Evolutionary conservation across 2,888 invertebrate genomes (phyloP).

Genomic region (Hypomecis punctinalis): DNA sequence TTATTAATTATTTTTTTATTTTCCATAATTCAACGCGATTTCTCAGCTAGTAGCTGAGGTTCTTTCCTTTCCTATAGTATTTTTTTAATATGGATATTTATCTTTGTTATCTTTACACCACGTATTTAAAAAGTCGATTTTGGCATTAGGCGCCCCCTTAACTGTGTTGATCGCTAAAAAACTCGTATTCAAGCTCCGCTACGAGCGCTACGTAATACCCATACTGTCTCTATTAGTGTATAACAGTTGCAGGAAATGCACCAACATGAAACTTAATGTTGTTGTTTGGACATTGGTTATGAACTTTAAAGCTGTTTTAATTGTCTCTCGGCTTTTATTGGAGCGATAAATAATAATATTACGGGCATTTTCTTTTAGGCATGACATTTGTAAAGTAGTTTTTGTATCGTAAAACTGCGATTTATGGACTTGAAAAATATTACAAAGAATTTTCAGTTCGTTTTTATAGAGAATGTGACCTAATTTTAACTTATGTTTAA

Average conservation of each 20-base stretch:
- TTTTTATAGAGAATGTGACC: neutral
- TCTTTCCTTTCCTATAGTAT: no score
- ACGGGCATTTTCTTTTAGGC: neutral
- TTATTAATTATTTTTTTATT: no score
- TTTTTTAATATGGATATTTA: no score
- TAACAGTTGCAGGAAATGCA: constrained; percentile 11
- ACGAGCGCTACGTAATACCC: neutral
- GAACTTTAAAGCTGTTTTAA: constrained; percentile 23
- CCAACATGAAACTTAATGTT: constrained; percentile 22
- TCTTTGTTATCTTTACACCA: no score
- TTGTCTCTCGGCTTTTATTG: constrained; percentile 17
- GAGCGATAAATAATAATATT: constrained; percentile 5
- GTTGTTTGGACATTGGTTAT: constrained; percentile 23
- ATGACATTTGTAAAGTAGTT: neutral
- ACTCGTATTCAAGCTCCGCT: no score
- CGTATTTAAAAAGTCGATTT: no score
- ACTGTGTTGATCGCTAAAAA: no score
- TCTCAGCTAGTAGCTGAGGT: no score
- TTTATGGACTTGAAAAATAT: neutral
- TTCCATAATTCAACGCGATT: no score
- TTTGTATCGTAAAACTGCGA: constrained; percentile 2
- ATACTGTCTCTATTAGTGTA: constrained; percentile 6
- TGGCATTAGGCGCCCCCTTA: no score
- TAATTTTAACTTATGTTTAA: no score
- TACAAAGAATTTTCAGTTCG: neutral